Percentiles rank a stretch among this genome's conserved stretches.
Evolutionary conservation across 2,113 vertebrate species (phyloP).

Genomic region (Spheniscus mendiculus): DNA sequence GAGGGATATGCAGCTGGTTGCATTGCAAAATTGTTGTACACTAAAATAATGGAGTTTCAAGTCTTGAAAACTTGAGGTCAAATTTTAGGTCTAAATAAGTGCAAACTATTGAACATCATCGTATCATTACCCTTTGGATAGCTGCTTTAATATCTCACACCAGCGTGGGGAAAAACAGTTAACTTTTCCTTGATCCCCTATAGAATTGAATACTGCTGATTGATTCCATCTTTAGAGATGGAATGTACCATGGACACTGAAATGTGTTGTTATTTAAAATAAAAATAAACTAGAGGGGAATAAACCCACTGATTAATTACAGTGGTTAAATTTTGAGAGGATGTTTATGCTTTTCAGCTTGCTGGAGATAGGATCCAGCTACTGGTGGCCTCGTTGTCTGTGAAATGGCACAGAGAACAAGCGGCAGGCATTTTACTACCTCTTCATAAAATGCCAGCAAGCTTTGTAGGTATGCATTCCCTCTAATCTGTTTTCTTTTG

Average conservation of each 20-base stretch:
- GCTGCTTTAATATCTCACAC: not conserved
- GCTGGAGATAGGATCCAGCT: not conserved
- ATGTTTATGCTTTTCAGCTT: constrained; percentile 22
- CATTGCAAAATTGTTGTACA: not conserved
- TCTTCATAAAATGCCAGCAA: not conserved
- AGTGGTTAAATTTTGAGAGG: not conserved
- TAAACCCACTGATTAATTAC: constrained; percentile 13
- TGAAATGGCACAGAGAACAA: not conserved
- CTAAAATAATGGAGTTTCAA: not conserved
- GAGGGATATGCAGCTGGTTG: not conserved
- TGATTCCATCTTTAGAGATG: not conserved
- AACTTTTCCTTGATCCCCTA: not conserved
- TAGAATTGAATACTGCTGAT: not conserved
- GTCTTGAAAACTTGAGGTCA: not conserved
- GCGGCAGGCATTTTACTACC: not conserved
- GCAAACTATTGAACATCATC: not conserved
- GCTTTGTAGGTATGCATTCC: not conserved
- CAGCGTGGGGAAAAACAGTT: not conserved
- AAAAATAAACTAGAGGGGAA: not conserved
- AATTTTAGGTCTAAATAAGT: not conserved
- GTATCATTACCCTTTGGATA: not conserved
- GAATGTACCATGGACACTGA: not conserved
- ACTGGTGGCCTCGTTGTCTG: not conserved
- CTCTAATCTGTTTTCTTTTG: not conserved
- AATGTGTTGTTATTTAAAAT: not conserved